These are phyloP conservation scores for Glandiceps talaboti DNA, from an alignment of 53 echinoderm and acorn worm species.

Conservation along the genomic window DNA sequence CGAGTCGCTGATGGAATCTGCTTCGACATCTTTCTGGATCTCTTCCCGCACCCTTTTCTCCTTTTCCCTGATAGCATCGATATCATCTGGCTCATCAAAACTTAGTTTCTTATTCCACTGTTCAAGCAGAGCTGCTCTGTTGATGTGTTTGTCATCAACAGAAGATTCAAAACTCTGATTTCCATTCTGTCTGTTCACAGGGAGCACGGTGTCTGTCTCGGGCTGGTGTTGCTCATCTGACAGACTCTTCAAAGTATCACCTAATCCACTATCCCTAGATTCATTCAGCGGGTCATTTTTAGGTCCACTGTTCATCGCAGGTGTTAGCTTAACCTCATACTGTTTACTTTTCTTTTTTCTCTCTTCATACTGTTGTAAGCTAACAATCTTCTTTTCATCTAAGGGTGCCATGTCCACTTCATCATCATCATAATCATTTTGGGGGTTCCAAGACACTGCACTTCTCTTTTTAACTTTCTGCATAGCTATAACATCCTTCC, in stretches of 20 bases:
- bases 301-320: background rate
- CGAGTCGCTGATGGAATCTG: background rate
- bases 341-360: slow-evolving; percentile 20
- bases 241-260: background rate
- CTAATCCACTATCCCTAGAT: background rate
- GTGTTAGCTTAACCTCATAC: background rate
- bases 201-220: background rate
- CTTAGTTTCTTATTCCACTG: background rate
- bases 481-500: background rate
- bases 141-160: background rate
- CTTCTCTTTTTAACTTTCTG: background rate
- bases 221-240: background rate
- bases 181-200: background rate
- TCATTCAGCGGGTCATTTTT: background rate
- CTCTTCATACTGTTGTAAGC: slow-evolving; percentile 29
- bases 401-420: background rate
- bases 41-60: background rate
- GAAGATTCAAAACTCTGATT: background rate
- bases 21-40: background rate
- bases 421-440: background rate
- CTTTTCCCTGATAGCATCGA: background rate
- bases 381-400: background rate
- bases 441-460: background rate
- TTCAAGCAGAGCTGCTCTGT: background rate
- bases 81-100: background rate